Evolutionary conservation across 2,113 vertebrate species (phyloP).

Genomic region (Poecilia latipinna): DNA sequence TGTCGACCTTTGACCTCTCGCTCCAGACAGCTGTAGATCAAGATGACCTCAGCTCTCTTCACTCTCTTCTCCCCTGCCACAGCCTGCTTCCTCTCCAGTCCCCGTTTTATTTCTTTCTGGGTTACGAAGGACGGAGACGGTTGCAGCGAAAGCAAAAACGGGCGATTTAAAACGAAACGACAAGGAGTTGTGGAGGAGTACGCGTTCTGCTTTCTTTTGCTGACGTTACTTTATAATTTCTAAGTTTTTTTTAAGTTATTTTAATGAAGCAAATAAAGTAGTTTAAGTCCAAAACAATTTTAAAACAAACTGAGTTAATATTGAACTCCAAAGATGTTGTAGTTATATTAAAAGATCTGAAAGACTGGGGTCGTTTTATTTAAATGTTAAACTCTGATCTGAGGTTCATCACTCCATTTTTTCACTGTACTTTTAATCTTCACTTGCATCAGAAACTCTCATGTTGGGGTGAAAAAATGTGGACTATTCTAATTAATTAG

Average conservation of each 20-base stretch:
- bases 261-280: not conserved
- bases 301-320: not conserved
- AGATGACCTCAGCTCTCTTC: slow-evolving; percentile 47
- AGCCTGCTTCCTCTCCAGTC: slow-evolving; percentile 20
- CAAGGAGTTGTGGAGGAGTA: not conserved
- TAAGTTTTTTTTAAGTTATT: too few relatives aligned
- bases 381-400: not conserved
- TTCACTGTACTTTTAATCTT: slow-evolving; percentile 3
- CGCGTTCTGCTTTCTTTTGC: not conserved
- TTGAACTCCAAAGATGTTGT: not conserved
- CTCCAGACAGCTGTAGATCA: slow-evolving; percentile 53
- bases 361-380: not conserved
- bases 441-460: slow-evolving; percentile 24
- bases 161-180: not conserved
- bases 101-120: not conserved
- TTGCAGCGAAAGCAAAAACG: not conserved
- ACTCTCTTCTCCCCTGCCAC: slow-evolving; percentile 29
- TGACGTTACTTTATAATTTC: too few relatives aligned
- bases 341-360: not conserved
- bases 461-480: slow-evolving; percentile 37
- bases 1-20: slow-evolving; percentile 42
- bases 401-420: slow-evolving; percentile 2
- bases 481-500: slow-evolving; percentile 50
- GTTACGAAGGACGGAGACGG: not conserved
- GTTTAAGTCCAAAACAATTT: too few relatives aligned